Evolutionary conservation across 2,797 vertebrate species (phyloP).

Genomic region (Crenichthys baileyi): DNA sequence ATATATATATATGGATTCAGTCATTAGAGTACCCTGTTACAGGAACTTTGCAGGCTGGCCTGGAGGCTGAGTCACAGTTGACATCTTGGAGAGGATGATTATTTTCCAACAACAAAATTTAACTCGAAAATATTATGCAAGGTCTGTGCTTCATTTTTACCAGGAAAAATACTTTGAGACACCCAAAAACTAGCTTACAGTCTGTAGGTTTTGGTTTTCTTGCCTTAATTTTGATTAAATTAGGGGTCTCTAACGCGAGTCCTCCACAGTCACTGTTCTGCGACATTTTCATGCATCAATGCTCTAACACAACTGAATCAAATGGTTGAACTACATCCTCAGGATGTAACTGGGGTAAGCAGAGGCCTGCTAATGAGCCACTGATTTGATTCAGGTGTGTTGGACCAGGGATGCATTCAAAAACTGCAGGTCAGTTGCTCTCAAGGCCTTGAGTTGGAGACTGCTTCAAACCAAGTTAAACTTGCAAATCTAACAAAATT

Average conservation of each 20-base stretch:
- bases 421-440: background rate
- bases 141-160: background rate
- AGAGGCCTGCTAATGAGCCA: background rate
- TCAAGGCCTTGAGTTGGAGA: background rate
- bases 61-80: constrained; percentile 10
- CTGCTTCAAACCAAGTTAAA: background rate
- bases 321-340: background rate
- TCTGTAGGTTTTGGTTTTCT: background rate
- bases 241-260: background rate
- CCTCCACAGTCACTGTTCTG: background rate
- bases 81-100: constrained; percentile 3
- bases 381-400: background rate
- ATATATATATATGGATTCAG: background rate
- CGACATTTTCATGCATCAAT: background rate
- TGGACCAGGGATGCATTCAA: background rate
- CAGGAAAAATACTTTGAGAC: background rate
- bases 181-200: background rate
- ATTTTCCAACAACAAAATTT: constrained; percentile 1
- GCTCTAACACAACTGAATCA: background rate
- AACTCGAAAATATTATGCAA: background rate
- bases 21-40: constrained; percentile 1
- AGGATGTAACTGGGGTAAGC: background rate
- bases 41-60: background rate
- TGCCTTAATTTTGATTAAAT: background rate
- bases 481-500: background rate